Base-by-base conservation (phyloP, 2,113 vertebrate species). In the Hemicordylus capensis region DNA sequence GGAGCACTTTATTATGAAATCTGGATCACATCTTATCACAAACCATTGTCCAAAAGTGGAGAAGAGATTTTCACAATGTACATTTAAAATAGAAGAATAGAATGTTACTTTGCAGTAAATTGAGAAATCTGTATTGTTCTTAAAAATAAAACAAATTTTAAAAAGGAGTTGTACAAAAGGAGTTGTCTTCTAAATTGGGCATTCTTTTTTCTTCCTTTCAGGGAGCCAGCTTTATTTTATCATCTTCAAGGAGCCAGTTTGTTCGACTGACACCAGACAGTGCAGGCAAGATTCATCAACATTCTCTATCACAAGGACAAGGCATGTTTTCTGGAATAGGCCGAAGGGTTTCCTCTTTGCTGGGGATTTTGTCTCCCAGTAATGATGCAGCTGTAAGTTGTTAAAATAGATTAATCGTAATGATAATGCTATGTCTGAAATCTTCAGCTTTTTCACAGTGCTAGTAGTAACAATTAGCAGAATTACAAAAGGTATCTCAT, bases 281-380 rank as follows among this genome's bases (percentile, higher is more conserved):
- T 42, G 96, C 96, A 0, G 97, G 98, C n/a, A 98, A 94, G 91
- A 97, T 99, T 54, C 95, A 97, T 89, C 96, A 95, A 84, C 96
- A 97, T 22, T 28, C 95, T 0, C 89, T 99, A 74, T 97, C 96
- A 77, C 98, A 98, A 44, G 97, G 98, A 1, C 98, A 99, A 84
- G 98, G 99, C 2, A 81, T 99, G 96, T 96, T 99, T 79, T 99
- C 98, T 0, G 98, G 98, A 74, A 98, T 99, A 58, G 98, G 99
- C 1, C 97, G 98, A 58, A 97, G 94, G 4, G 97, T 99, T 88
- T 99, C 99, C 90, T 98, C 98, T 91, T 96, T 99, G 54, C 97
- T 99, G 12, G 98, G 98, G 48, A 99, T 99, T 88, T 96, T 98
- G 8, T 97, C 98, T n/a, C 95, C 97, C 2, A 96, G 97, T 17